Base-by-base conservation (phyloP, 2,113 vertebrate genomes). In the Peromyscus californicus region DNA sequence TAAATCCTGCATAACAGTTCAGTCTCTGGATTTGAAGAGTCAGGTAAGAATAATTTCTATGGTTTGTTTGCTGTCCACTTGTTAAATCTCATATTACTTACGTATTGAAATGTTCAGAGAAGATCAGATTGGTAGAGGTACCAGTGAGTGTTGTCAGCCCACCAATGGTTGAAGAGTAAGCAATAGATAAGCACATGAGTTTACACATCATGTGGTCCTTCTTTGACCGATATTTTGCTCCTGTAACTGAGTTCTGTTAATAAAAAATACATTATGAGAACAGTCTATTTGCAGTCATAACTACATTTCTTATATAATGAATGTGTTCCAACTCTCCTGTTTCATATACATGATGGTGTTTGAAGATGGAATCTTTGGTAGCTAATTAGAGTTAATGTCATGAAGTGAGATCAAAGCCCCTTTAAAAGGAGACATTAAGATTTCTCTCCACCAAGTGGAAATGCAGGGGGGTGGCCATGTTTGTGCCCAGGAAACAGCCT, bases 51-150 rank as follows among this genome's bases (percentile, higher is more conserved):
- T 22, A 39, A 48, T 3, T 29, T 29, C 59, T 13, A 3, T 80
- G 69, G 57, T 29, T 67, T 90, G 11, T 42, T 1, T 61, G 42
- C 6, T 89, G 13, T 31, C 3, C 21, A 63, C n/a, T 87, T 93
- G 86, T 75, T 78, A 61, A 91, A n/a, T 51, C 48, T 45, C 69
- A 16, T 31, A 74, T 87, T 48, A 98, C 99, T 99, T 98, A 99
- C 99, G 95, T 98, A 92, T 99, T 99, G 95, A 99, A 99, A 94
- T 99, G 98, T 97, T 99, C 99, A 29, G 98, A 36, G 97, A 99
- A 99, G 97, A 99, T 99, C 97, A 99, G 98, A 98, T 99, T 99
- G 91, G 99, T 99, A 0, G 99, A 99, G 45, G 99, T 99, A 97
- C 99, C 99, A 0, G 99, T 99, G 97, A 99, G 98, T 6, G 99